phyloP scores from a whole-genome alignment of 2,888 invertebrate genomes.

The Mimas tiliae region DNA sequence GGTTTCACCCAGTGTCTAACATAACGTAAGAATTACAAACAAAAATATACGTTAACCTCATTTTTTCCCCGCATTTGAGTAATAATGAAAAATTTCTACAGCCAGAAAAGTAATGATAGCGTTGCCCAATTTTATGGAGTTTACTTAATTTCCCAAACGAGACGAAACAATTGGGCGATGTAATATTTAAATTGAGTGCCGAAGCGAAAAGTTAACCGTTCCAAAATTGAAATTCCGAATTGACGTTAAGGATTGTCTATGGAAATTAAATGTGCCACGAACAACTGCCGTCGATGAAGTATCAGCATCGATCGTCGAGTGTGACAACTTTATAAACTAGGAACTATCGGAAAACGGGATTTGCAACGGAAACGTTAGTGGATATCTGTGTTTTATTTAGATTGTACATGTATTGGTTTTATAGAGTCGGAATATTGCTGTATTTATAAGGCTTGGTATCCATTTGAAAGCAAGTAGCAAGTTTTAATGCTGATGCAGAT shows the following conservation, averaged over 20 bases:
- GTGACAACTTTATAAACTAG: background rate
- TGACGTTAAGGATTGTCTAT: slow-evolving; percentile 33
- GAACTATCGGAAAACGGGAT: background rate
- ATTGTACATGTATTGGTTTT: background rate
- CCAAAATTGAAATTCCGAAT: slow-evolving; percentile 32
- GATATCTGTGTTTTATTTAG: background rate
- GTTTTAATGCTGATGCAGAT: too few relatives aligned
- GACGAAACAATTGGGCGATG: slow-evolving; percentile 31
- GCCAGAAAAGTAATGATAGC: slow-evolving; percentile 10
- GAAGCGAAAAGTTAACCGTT: slow-evolving; percentile 33
- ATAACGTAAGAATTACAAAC: background rate
- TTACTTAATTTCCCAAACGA: slow-evolving; percentile 25
- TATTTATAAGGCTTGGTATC: too few relatives aligned
- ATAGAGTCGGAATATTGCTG: background rate
- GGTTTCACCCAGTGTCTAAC: background rate
- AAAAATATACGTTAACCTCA: background rate
- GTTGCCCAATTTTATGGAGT: background rate
- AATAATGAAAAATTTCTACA: slow-evolving; percentile 3
- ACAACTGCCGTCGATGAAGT: slow-evolving; percentile 9
- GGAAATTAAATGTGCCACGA: slow-evolving; percentile 33
- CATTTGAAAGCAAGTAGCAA: too few relatives aligned
- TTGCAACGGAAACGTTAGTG: background rate
- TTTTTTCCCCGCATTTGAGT: background rate
- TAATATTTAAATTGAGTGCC: slow-evolving; percentile 37
- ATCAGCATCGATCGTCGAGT: background rate